Evolutionary conservation across 2,888 invertebrate genomes (phyloP).

Genomic region (Alviniconcha strummeri): DNA sequence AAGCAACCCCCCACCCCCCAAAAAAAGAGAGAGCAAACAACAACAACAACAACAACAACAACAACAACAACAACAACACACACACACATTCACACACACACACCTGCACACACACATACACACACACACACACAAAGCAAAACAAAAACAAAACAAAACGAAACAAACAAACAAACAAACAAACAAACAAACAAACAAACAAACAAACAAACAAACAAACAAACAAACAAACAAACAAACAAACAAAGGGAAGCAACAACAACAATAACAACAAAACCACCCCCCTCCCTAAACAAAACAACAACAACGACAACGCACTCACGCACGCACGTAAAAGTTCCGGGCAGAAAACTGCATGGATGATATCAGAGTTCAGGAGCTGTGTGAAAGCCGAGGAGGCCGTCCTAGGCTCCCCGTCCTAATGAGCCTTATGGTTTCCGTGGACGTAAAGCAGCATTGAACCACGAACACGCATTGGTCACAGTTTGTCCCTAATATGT

Average conservation of each 20-base stretch:
- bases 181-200: neutral
- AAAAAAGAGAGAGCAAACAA: neutral
- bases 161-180: neutral
- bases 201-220: neutral
- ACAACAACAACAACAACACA: neutral
- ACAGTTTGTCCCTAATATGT: too few species aligned
- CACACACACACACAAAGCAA: neutral
- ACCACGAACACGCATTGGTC: too few species aligned
- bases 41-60: neutral
- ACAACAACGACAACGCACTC: too few species aligned
- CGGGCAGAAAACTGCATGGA: too few species aligned
- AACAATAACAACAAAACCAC: neutral
- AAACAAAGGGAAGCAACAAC: neutral
- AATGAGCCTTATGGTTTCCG: too few species aligned
- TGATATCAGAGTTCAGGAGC: too few species aligned
- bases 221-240: neutral
- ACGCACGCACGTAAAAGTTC: too few species aligned
- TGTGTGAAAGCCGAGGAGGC: too few species aligned
- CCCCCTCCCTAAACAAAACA: neutral
- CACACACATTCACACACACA: slow-evolving; percentile 9
- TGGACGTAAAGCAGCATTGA: too few species aligned
- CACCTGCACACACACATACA: neutral
- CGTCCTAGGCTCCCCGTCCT: too few species aligned
- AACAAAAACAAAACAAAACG: neutral
- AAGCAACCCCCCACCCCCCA: neutral